Percentiles rank a stretch among this genome's conserved stretches.
Conservation (phyloP, 1,140 invertebrate genomes). For the Neotoxoptera formosana region DNA sequence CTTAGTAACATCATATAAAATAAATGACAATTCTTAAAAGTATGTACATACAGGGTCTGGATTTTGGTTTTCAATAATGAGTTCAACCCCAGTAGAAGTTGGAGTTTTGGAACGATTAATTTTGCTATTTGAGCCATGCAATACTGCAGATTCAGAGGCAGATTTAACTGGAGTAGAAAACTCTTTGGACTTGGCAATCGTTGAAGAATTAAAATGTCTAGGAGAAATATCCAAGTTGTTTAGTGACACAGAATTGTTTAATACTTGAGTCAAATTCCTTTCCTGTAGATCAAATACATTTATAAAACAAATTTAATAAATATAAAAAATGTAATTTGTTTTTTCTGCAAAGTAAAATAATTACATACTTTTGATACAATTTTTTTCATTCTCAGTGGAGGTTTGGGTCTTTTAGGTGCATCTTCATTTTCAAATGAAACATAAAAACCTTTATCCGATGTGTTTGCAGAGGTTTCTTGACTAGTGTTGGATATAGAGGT, state of each 20-base stretch:
- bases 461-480: constrained; percentile 62
- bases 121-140: neutral
- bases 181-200: neutral
- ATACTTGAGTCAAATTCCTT: constrained; percentile 59
- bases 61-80: constrained; percentile 48
- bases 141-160: neutral
- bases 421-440: constrained; percentile 87
- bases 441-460: constrained; percentile 87
- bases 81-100: constrained; percentile 9
- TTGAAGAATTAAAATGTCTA: neutral
- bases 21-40: neutral
- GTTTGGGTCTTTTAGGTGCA: constrained; percentile 86
- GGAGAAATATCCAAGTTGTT: constrained; percentile 41
- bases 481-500: constrained; percentile 61
- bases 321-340: no score
- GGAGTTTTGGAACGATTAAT: neutral
- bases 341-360: neutral
- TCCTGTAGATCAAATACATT: constrained; percentile 58
- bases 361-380: constrained; percentile 75
- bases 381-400: constrained; percentile 79
- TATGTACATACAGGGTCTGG: constrained; percentile 34
- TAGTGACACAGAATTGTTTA: constrained; percentile 56
- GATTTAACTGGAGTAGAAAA: constrained; percentile 41
- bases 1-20: neutral
- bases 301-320: neutral